Evolutionary conservation across 2,888 invertebrate species (phyloP), one percentile per base, ranked within the genome.

Genomic region (Zele albiditarsus): DNA sequence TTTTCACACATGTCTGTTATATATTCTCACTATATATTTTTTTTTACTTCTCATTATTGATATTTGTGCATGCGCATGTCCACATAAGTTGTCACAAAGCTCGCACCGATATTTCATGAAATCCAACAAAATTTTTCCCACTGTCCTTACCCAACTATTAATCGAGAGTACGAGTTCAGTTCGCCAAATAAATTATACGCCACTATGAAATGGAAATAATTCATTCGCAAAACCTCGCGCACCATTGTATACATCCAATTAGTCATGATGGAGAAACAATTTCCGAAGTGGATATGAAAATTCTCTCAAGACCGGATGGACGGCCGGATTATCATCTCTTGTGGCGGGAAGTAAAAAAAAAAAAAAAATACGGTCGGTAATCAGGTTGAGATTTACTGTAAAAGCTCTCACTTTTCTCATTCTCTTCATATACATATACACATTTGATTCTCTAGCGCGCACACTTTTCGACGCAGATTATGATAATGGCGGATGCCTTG

Each of bases 391-490:
- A 60, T 60, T 16, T 31, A 33, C 23, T 58, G 42, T 33, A 70
- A 70, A 60, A 70, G 60, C 42, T 69, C 57, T 67, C 46, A 31
- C 31, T 20, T 57, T n/a, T n/a, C 38, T 23, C 10, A 33, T n/a
- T 23, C 46, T 16, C 6, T 6, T n/a, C 5, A 20, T 53, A 53
- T 53, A 23, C 25, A 57, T 28, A 23, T 38, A 70, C 23, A 60
- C 42, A 58, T 33, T 60, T 38, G 38, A 60, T 70, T 70, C 60
- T 38, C 57, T 68, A 16, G 31, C 28, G 31, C 57, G 58, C 60
- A 58, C 60, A 78, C 80, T 79, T 74, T 76, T 78, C 79, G 74
- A 78, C 80, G 79, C 66, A 75, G 86, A 86, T 86, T 85, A 86
- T 85, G 83, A 84, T 86, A 86, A 86, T 84, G 81, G 46, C 46